Percentiles rank a stretch among this genome's conserved stretches.
These are phyloP conservation scores for Sander vitreus DNA, from an alignment of 2,113 vertebrate genomes.

Conservation along the genomic window DNA sequence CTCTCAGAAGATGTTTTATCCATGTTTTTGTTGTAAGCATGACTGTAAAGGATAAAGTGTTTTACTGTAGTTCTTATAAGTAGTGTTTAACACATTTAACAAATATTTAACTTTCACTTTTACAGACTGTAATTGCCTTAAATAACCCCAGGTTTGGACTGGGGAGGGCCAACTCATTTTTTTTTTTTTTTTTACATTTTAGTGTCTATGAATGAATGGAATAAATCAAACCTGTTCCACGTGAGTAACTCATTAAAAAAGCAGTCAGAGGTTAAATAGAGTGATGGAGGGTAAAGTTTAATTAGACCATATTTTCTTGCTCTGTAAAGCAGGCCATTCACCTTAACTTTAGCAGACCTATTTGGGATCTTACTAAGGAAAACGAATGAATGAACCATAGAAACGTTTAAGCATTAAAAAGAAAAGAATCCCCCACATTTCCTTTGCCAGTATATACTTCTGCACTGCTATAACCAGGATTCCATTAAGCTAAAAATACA, in stretches of 20 bases:
- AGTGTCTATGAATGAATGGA: conserved; percentile 43
- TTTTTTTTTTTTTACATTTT: conserved; percentile 31
- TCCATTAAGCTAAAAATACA: conserved; percentile 33
- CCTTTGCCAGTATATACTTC: neutral
- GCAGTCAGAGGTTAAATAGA: conserved; percentile 60
- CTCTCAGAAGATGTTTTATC: conserved; percentile 12
- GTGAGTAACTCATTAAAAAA: conserved; percentile 60
- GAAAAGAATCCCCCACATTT: conserved; percentile 1
- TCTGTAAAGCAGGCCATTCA: conserved; percentile 47
- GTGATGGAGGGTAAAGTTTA: conserved; percentile 51
- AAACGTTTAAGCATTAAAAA: conserved; percentile 17
- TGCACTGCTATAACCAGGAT: conserved; percentile 18
- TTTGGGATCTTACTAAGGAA: conserved; percentile 34
- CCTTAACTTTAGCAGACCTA: conserved; percentile 43
- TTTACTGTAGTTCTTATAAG: neutral
- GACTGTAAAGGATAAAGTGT: conserved; percentile 1
- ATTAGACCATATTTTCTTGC: conserved; percentile 65
- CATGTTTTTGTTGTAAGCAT: neutral
- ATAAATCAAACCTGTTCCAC: conserved; percentile 61
- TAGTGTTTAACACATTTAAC: conserved; percentile 7
- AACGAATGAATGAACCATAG: conserved; percentile 51
- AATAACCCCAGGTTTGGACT: conserved; percentile 34
- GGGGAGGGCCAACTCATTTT: conserved; percentile 7
- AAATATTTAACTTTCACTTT: conserved; percentile 38
- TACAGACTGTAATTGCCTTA: conserved; percentile 13